These are phyloP conservation scores for Euplexia lucipara DNA, from an alignment of 2,888 invertebrate genomes.

Conservation along the genomic window DNA sequence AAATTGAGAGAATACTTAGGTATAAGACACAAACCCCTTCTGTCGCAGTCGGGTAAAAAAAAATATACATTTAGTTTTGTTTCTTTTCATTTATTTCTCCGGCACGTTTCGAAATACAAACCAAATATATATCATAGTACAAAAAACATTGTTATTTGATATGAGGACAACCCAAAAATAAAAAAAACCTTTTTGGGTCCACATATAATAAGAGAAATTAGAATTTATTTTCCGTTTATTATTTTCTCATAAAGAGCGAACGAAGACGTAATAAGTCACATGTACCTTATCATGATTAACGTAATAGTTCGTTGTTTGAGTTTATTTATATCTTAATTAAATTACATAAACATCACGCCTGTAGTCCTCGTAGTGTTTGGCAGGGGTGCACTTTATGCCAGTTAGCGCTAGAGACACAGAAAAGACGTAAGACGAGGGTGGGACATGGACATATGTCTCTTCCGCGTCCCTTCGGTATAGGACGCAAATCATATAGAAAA, in stretches of 20 bases:
- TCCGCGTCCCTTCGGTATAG: no score
- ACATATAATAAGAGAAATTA: background rate
- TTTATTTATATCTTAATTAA: background rate
- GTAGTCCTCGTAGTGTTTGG: no score
- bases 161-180: background rate
- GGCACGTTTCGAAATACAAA: slow-evolving; percentile 5
- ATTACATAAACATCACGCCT: no score
- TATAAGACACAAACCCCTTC: no score
- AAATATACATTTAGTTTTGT: slow-evolving; percentile 2
- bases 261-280: background rate
- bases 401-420: no score
- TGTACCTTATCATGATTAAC: background rate
- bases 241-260: background rate
- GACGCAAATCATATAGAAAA: no score
- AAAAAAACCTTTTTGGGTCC: background rate
- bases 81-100: slow-evolving; percentile 11
- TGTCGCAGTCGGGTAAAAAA: no score
- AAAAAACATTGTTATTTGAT: slow-evolving; percentile 7
- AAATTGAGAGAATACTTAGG: no score
- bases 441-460: no score
- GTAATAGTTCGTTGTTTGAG: background rate
- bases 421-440: no score
- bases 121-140: background rate
- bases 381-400: no score
- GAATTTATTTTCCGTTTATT: slow-evolving; percentile 6